Conservation (phyloP, 2,797 vertebrate genomes). For the Galagoides demidoff region DNA sequence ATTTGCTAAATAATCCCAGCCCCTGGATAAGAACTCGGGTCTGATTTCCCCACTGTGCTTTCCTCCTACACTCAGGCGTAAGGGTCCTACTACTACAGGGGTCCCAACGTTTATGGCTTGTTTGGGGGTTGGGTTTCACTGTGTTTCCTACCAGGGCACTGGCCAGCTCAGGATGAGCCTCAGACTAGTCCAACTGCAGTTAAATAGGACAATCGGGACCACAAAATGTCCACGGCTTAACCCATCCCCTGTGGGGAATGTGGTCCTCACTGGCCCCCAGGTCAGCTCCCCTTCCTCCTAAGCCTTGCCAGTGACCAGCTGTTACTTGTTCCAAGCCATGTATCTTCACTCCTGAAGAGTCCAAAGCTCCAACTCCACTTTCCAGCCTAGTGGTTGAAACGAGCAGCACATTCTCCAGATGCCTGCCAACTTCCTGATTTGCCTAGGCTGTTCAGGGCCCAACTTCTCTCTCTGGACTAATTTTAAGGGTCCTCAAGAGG, state of each 20-base stretch:
- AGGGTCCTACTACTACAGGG: constrained; percentile 3
- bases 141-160: constrained; percentile 49
- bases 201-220: constrained; percentile 58
- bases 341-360: constrained; percentile 43
- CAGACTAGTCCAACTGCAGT: not conserved
- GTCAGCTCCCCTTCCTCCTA: not conserved
- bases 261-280: not conserved
- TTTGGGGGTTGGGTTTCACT: constrained; percentile 43
- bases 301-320: constrained; percentile 39
- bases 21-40: not conserved
- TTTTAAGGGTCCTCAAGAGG: not conserved
- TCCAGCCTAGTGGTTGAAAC: not conserved
- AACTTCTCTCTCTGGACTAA: constrained; percentile 7
- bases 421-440: not conserved
- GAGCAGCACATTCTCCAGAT: not conserved
- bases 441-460: not conserved
- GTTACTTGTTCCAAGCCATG: constrained; percentile 8
- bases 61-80: not conserved
- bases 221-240: not conserved
- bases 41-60: not conserved
- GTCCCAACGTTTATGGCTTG: constrained; percentile 33
- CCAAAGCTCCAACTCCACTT: not conserved
- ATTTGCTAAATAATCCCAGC: constrained; percentile 52
- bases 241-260: not conserved
- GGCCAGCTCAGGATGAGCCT: not conserved